Percentiles rank a stretch among this genome's conserved stretches.
Evolutionary conservation across 2,113 vertebrate species (phyloP).

Genomic region (Dryoscopus gambensis): DNA sequence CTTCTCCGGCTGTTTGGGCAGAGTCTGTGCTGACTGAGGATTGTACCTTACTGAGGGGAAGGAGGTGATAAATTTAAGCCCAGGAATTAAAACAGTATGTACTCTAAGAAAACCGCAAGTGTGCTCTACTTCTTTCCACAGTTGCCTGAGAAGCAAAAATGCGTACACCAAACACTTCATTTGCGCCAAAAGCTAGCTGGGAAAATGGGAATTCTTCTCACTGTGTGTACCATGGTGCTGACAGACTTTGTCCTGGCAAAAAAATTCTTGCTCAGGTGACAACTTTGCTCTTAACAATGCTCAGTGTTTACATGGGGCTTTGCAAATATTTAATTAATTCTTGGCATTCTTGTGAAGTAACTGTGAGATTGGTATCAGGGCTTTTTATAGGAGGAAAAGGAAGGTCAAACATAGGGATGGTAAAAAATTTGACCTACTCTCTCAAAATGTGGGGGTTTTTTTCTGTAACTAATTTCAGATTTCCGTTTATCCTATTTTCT

Average conservation of each 20-base stretch:
- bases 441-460: neutral
- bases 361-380: neutral
- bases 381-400: neutral
- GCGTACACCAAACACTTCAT: neutral
- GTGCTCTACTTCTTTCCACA: neutral
- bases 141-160: neutral
- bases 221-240: neutral
- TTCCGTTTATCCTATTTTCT: neutral
- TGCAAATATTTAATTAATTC: constrained; percentile 33
- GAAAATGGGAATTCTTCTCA: neutral
- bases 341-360: constrained; percentile 1
- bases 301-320: neutral
- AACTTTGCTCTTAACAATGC: neutral
- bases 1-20: neutral
- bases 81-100: neutral
- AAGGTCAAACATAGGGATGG: neutral
- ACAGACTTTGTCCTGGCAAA: neutral
- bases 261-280: neutral
- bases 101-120: neutral
- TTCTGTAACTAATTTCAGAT: neutral
- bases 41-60: neutral
- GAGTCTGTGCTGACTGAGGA: neutral
- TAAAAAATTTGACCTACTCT: neutral
- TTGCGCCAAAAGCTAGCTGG: neutral
- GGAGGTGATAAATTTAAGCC: neutral